Conservation (phyloP, 2,113 vertebrate species). For the Eclectus roratus region DNA sequence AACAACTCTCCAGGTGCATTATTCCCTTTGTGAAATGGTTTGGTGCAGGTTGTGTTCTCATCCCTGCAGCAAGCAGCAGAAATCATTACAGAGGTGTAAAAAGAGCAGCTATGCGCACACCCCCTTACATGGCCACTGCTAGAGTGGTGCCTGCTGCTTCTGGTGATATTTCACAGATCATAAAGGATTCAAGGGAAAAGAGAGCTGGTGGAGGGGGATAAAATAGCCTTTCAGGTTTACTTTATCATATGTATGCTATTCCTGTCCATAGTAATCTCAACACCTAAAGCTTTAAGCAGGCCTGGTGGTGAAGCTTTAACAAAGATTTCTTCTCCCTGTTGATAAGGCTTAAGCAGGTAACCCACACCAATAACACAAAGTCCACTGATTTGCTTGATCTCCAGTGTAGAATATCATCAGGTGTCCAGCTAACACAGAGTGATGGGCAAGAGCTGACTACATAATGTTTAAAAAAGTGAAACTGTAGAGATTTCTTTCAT, state of each 20-base stretch:
- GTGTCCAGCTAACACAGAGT: background rate
- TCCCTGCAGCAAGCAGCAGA: background rate
- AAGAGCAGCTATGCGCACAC: background rate
- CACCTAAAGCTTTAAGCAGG: background rate
- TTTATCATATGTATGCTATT: background rate
- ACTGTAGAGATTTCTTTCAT: background rate
- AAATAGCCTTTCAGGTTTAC: background rate
- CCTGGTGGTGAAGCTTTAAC: background rate
- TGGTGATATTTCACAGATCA: background rate
- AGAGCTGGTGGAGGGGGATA: background rate
- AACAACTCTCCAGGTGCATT: rapidly evolving
- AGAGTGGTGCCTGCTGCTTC: background rate
- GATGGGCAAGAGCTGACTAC: background rate
- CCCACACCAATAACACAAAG: rapidly evolving
- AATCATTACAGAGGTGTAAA: background rate
- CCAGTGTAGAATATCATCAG: background rate
- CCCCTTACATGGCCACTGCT: background rate
- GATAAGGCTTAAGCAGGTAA: background rate
- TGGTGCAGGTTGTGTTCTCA: background rate
- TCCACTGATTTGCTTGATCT: background rate
- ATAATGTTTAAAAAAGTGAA: background rate
- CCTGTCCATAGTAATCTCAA: background rate
- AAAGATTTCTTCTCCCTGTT: background rate
- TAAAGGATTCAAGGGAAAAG: background rate
- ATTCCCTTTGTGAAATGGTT: background rate